phyloP scores from a whole-genome alignment of 2,797 vertebrate genomes.

The Sebastes trivittatus region DNA sequence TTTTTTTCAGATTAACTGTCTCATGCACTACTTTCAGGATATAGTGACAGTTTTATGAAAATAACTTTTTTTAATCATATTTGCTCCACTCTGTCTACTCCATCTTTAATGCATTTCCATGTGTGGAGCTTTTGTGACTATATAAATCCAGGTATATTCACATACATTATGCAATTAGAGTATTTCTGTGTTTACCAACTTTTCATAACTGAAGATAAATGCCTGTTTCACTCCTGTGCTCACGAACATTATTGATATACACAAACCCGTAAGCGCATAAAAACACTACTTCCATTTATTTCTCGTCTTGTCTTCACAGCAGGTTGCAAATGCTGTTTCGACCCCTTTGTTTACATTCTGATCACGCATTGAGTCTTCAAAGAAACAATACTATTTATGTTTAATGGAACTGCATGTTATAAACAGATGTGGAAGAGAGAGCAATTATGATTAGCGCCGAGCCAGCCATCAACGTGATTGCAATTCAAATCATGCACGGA shows the following conservation, averaged over 20 bases:
- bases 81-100: too few relatives aligned
- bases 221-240: background rate
- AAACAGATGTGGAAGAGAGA: slow-evolving; percentile 51
- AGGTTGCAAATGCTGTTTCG: background rate
- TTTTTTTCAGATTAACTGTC: too few relatives aligned
- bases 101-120: too few relatives aligned
- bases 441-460: slow-evolving; percentile 45
- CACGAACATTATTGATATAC: background rate
- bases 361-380: background rate
- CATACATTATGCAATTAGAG: background rate
- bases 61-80: too few relatives aligned
- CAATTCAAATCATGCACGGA: slow-evolving; percentile 54
- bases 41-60: too few relatives aligned
- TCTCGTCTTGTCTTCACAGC: background rate
- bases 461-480: slow-evolving; percentile 57
- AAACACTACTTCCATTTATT: background rate
- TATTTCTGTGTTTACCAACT: background rate
- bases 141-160: background rate
- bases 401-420: slow-evolving; percentile 33
- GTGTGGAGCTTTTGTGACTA: background rate
- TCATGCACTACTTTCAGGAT: too few relatives aligned
- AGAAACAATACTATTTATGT: slow-evolving; percentile 32
- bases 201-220: background rate
- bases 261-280: background rate
- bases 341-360: slow-evolving; percentile 10